Conservation (phyloP, 1,140 invertebrate species). For the Drosophila auraria region DNA sequence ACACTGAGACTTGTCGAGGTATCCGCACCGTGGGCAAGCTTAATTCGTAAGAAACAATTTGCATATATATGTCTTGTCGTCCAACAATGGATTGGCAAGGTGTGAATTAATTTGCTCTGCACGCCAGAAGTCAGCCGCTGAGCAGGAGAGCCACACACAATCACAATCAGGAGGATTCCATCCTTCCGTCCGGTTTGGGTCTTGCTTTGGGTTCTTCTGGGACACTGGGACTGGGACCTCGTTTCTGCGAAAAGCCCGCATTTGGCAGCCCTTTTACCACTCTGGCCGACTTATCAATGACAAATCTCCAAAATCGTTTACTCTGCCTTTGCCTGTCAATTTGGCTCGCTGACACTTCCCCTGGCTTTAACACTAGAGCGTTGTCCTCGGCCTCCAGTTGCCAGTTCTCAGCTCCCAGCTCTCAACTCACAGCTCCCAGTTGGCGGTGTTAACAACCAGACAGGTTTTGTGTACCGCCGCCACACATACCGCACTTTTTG, state of each 20-base stretch:
- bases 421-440: constrained; percentile 26
- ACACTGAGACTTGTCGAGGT: not conserved
- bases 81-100: constrained; percentile 81
- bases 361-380: constrained; percentile 48
- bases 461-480: constrained; percentile 63
- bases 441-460: constrained; percentile 58
- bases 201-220: not conserved
- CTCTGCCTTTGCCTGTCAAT: constrained; percentile 78
- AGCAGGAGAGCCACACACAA: constrained; percentile 71
- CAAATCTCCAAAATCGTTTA: constrained; percentile 83
- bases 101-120: constrained; percentile 83
- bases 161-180: constrained; percentile 32
- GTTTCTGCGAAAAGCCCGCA: constrained; percentile 73
- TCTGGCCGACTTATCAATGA: constrained; percentile 81
- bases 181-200: constrained; percentile 51
- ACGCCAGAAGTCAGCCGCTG: constrained; percentile 72
- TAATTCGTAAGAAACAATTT: constrained; percentile 81
- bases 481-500: constrained; percentile 63
- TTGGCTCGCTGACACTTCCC: constrained; percentile 79
- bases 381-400: constrained; percentile 7
- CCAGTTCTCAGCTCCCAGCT: constrained; percentile 4
- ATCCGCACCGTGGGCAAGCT: constrained; percentile 35
- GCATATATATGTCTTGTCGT: constrained; percentile 76
- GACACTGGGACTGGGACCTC: constrained; percentile 25
- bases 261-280: constrained; percentile 68